A percentile compares a stretch with the other conserved stretches of the same genome.
These are phyloP conservation scores for Sebastes trivittatus DNA, from an alignment of 2,797 vertebrate species.

Conservation along the genomic window DNA sequence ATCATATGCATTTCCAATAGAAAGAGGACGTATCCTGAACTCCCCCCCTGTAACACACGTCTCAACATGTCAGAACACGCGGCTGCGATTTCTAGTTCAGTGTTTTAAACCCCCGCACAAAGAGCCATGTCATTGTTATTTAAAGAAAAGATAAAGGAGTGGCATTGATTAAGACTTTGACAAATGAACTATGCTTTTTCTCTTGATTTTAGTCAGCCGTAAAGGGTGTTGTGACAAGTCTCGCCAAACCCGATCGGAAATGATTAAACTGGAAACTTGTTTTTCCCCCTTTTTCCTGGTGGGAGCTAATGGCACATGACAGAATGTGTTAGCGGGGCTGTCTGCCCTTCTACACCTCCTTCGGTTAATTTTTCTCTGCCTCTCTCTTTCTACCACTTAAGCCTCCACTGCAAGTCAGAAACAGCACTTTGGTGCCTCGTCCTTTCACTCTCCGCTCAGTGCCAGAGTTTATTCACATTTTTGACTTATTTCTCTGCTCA, in stretches of 20 bases:
- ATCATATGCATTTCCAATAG: conserved; percentile 14
- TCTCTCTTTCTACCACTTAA: conserved; percentile 18
- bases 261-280: conserved; percentile 58
- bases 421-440: conserved; percentile 1
- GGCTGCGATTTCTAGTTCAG: background rate
- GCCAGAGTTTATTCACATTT: background rate
- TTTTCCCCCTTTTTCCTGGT: conserved; percentile 39
- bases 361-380: conserved; percentile 35
- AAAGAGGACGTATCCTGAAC: conserved; percentile 10
- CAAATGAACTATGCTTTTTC: conserved; percentile 36
- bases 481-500: background rate
- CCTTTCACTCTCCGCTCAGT: background rate
- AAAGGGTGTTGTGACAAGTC: conserved; percentile 49
- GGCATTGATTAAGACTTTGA: conserved; percentile 32
- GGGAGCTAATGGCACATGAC: conserved; percentile 62
- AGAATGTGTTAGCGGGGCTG: conserved; percentile 47
- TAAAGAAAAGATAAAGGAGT: conserved; percentile 30
- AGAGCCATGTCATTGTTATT: conserved; percentile 17
- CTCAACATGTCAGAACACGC: conserved; percentile 11
- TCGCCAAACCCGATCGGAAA: conserved; percentile 33
- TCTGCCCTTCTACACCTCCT: conserved; percentile 44
- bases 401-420: conserved; percentile 6
- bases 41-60: background rate
- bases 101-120: conserved; percentile 13
- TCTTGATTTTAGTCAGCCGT: conserved; percentile 31